Evolutionary conservation across 2,888 invertebrate genomes (phyloP).

Genomic region (Muscina levida): DNA sequence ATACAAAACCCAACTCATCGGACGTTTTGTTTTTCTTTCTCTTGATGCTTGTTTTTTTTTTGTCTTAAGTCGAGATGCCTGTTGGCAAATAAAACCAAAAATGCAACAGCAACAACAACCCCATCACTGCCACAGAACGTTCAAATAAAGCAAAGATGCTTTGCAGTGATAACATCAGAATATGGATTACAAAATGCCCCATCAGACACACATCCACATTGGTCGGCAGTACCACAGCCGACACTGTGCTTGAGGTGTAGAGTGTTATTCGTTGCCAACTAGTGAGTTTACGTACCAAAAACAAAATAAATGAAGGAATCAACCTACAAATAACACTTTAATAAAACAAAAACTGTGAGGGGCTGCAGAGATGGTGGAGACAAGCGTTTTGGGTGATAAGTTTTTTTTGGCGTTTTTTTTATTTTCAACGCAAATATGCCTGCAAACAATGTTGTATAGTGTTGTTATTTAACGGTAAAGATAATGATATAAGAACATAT

Average conservation of each 20-base stretch:
- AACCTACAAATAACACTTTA: slow-evolving; percentile 64
- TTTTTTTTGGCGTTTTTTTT: neutral
- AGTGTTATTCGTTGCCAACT: slow-evolving; percentile 9
- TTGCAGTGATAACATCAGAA: slow-evolving; percentile 71
- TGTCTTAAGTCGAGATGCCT: slow-evolving; percentile 59
- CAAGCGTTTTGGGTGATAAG: no score
- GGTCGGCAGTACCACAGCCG: neutral
- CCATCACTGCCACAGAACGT: slow-evolving; percentile 28
- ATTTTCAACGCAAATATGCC: neutral
- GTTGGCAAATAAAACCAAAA: slow-evolving; percentile 48
- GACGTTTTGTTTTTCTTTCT: slow-evolving; percentile 52
- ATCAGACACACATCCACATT: slow-evolving; percentile 41
- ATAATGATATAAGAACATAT: no score
- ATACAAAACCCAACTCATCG: slow-evolving; percentile 62
- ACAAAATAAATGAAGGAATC: slow-evolving; percentile 41
- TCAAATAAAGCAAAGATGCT: slow-evolving; percentile 57
- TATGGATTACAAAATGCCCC: slow-evolving; percentile 72
- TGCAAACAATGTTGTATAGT: slow-evolving; percentile 15
- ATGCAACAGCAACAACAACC: slow-evolving; percentile 25
- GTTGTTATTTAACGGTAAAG: neutral
- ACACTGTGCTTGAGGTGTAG: slow-evolving; percentile 11
- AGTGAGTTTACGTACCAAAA: neutral
- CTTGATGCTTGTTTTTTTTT: slow-evolving; percentile 13
- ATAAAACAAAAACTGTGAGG: slow-evolving; percentile 4
- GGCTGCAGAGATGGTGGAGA: neutral